These are phyloP conservation scores for Rhinolophus ferrumequinum DNA, from an alignment of 2,113 vertebrate genomes.

Conservation along the genomic window DNA sequence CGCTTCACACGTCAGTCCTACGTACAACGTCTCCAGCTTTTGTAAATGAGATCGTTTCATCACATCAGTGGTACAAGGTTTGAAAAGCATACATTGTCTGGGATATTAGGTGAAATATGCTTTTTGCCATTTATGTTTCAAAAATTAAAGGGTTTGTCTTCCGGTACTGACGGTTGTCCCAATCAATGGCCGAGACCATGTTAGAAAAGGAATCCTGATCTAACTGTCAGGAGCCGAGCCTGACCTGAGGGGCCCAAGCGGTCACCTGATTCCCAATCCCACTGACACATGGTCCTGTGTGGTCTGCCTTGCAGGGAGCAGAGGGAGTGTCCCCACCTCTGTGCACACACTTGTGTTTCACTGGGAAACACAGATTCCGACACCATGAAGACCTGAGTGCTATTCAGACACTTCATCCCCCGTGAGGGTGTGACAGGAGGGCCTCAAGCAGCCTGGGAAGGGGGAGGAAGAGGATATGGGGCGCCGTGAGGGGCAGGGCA, in stretches of 20 bases:
- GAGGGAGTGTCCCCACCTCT: not conserved
- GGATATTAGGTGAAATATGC: no score
- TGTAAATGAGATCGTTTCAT: no score
- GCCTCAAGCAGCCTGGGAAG: no score
- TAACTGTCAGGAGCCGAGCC: no score
- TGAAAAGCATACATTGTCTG: no score
- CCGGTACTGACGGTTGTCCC: not conserved
- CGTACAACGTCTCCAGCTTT: no score
- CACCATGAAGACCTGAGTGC: no score
- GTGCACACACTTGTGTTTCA: not conserved
- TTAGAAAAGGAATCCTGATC: no score
- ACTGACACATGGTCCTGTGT: not conserved
- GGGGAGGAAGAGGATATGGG: accelerated
- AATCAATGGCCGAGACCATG: not conserved
- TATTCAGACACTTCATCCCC: no score
- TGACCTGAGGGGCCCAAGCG: not conserved
- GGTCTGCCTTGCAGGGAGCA: not conserved
- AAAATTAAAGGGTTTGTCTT: not conserved
- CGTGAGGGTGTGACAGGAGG: not conserved
- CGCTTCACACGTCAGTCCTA: no score
- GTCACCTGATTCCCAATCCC: not conserved
- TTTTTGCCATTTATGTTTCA: not conserved
- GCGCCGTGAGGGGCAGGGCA: not conserved
- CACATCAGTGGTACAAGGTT: no score
- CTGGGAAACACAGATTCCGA: not conserved